A percentile compares a stretch with the other conserved stretches of the same genome.
Evolutionary conservation across 2,797 vertebrate species (phyloP).

Genomic region (Myotis pilosus): DNA sequence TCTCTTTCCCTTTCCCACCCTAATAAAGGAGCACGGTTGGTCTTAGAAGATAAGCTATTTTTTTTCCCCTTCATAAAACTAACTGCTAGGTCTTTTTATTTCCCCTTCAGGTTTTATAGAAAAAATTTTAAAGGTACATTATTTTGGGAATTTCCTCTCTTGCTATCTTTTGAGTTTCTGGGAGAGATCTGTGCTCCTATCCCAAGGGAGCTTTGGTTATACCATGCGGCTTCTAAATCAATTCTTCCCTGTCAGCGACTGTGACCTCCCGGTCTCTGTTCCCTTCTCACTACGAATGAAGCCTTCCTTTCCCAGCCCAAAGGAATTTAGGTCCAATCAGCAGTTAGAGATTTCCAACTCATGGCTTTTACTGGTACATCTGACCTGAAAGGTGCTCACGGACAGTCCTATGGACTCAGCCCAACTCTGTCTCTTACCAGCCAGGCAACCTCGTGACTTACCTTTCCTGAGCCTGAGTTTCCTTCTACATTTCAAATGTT

Average conservation of each 20-base stretch:
- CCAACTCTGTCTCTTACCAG: background rate
- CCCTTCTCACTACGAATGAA: background rate
- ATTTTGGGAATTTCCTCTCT: constrained; percentile 57
- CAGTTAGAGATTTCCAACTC: background rate
- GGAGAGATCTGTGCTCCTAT: background rate
- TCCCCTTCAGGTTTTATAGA: background rate
- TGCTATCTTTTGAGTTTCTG: constrained; percentile 44
- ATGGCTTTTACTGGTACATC: background rate
- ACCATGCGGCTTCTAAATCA: background rate
- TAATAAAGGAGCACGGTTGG: background rate
- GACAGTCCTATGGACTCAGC: background rate
- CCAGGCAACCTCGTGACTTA: background rate
- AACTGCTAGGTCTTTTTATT: background rate
- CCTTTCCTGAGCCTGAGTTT: background rate
- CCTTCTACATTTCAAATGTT: background rate
- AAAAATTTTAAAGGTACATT: background rate
- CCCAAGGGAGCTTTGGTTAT: constrained; percentile 6
- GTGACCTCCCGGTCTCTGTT: background rate
- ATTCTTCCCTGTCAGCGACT: background rate
- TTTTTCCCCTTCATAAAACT: background rate
- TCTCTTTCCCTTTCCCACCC: background rate
- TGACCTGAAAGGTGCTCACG: background rate
- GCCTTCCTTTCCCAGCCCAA: constrained; percentile 19
- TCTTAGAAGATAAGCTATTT: background rate
- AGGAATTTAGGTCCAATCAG: background rate